Evolutionary conservation across 2,113 vertebrate genomes (phyloP), one percentile per base, ranked within the genome.

Genomic region (Muntiacus reevesi): DNA sequence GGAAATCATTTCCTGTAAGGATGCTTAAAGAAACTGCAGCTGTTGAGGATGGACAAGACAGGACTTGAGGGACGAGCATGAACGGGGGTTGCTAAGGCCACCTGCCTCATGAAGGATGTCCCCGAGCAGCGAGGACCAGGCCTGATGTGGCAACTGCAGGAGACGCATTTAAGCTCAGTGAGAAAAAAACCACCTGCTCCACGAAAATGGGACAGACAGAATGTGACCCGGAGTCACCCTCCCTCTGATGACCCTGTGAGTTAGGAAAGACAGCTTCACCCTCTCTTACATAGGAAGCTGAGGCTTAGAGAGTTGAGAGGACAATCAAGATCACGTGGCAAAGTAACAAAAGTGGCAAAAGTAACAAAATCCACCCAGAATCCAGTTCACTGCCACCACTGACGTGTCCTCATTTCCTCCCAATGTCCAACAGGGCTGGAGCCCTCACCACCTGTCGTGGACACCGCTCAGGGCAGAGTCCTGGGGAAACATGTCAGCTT

Each of bases 401-500:
- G 71, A 15, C 1, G 0, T 21, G 15, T 78, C 33, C 55, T 79
- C 23, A 2, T 50, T 71, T 89, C 21, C 40, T 92, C 13, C 21
- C 36, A 0, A 23, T 28, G 43, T 82, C 82, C 55, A 30, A 36
- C 92, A 97, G 98, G 96, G 3, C 76, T 91, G 30, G 33, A 2
- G 0, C 54, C 97, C 50, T 95, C 97, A 74, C 97, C 97, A 0
- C 99, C 99, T 12, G 88, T 99, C 45, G 98, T 99, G 45, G 94
- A 98, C 87, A 99, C 99, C 2, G 93, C 87, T 43, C 94, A 98
- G 50, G 99, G 99, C 7, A 74, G 11, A 30, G 97, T 99, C 86
- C 96, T 97, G 95, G 99, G 99, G 14, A 97, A 98, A 67, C 98
- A 98, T 3, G 25, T 98, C 83, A 98, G 47, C 23, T 97, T 99